phyloP scores from a whole-genome alignment of 2,797 vertebrate genomes.

The Rhynchonycteris naso region DNA sequence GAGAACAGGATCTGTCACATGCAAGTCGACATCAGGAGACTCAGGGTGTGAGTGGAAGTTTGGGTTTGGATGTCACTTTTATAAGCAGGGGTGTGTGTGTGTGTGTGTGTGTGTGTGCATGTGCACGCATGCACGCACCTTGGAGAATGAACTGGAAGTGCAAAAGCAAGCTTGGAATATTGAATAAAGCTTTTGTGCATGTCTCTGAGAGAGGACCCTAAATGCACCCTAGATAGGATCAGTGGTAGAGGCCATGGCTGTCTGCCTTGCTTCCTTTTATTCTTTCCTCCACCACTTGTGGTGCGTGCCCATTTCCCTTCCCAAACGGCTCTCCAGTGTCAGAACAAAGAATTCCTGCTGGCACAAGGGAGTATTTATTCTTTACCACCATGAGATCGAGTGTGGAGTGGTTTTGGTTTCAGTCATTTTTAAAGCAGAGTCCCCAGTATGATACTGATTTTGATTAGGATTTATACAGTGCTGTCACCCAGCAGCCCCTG shows the following conservation, averaged over 20 bases:
- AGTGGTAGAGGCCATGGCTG: background rate
- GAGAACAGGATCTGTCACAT: background rate
- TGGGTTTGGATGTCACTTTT: background rate
- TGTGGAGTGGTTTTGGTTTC: background rate
- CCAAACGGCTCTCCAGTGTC: background rate
- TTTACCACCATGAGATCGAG: background rate
- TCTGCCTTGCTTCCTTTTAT: background rate
- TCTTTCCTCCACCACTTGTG: background rate
- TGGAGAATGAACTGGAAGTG: background rate
- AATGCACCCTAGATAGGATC: background rate
- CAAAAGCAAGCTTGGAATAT: background rate
- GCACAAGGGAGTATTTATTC: too few relatives aligned
- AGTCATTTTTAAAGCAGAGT: background rate
- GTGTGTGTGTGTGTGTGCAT: background rate
- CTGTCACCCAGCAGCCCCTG: background rate
- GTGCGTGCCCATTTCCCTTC: background rate
- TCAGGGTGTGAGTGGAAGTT: background rate
- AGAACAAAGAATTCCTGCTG: background rate
- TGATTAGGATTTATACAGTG: background rate
- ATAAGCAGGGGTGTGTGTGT: background rate
- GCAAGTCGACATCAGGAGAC: background rate
- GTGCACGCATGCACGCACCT: background rate
- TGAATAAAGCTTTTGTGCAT: background rate
- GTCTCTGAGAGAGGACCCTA: background rate
- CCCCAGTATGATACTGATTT: background rate